phyloP scores from a whole-genome alignment of 2,113 vertebrate species.

The Chrysochloris asiatica region DNA sequence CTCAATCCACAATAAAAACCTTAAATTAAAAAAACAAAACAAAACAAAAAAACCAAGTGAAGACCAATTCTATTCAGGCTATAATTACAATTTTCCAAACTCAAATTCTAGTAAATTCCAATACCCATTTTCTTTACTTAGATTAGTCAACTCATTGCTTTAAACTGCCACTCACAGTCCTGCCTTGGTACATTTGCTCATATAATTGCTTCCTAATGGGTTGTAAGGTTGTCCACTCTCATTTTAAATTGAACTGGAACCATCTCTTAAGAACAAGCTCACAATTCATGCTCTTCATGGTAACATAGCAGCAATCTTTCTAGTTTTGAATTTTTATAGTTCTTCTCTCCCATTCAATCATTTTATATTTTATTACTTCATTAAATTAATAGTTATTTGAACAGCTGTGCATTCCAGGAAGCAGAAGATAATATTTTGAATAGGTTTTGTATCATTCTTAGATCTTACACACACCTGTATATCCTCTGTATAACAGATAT shows the following conservation, averaged over 20 bases:
- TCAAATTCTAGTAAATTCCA: background rate
- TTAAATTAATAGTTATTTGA: conserved; percentile 37
- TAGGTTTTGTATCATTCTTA: conserved; percentile 13
- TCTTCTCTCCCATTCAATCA: background rate
- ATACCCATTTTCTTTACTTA: background rate
- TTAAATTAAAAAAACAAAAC: too few relatives aligned
- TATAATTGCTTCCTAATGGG: background rate
- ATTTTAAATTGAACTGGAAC: background rate
- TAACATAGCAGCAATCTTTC: background rate
- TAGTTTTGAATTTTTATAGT: conserved; percentile 19
- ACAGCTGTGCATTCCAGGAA: conserved; percentile 4
- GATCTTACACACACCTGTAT: background rate
- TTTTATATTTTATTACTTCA: background rate
- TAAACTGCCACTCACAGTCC: background rate
- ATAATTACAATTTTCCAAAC: background rate
- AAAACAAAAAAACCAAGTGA: too few relatives aligned
- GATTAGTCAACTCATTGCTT: background rate
- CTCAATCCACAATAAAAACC: too few relatives aligned
- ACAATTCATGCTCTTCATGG: background rate
- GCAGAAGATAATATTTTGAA: background rate
- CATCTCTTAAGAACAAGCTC: background rate
- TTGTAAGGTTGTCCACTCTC: background rate
- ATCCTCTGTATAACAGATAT: background rate
- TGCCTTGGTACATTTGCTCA: background rate
- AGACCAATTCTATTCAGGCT: background rate